Conservation (phyloP, 2,797 vertebrate genomes). For the Myioborus miniatus region DNA sequence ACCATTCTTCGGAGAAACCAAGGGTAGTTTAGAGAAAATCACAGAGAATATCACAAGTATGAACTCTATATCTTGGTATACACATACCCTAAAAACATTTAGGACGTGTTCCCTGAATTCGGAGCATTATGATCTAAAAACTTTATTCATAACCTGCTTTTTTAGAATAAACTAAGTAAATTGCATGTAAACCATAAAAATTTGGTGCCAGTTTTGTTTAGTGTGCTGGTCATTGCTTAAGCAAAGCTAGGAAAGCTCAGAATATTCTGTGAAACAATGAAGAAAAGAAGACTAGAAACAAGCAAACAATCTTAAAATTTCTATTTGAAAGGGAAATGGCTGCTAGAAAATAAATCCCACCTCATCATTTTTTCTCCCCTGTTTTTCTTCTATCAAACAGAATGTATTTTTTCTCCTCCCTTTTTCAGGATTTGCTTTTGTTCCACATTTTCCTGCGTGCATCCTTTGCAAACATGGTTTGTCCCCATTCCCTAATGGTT, state of each 20-base stretch:
- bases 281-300: background rate
- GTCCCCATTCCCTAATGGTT: background rate
- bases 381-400: background rate
- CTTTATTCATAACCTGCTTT: background rate
- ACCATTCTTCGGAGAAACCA: background rate
- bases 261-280: background rate
- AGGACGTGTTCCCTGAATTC: background rate
- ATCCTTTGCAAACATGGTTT: background rate
- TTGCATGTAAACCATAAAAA: background rate
- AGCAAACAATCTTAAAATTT: background rate
- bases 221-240: background rate
- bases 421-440: background rate
- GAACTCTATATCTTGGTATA: background rate
- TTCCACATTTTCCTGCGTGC: fast-evolving
- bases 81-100: background rate
- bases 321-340: background rate
- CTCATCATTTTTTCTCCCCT: background rate
- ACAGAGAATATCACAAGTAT: background rate
- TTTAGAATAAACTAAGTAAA: background rate
- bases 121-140: background rate
- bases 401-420: background rate
- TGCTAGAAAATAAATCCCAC: background rate
- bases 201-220: background rate
- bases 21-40: background rate
- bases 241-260: background rate